Evolutionary conservation across 2,797 vertebrate genomes (phyloP).

Genomic region (Mus caroli): DNA sequence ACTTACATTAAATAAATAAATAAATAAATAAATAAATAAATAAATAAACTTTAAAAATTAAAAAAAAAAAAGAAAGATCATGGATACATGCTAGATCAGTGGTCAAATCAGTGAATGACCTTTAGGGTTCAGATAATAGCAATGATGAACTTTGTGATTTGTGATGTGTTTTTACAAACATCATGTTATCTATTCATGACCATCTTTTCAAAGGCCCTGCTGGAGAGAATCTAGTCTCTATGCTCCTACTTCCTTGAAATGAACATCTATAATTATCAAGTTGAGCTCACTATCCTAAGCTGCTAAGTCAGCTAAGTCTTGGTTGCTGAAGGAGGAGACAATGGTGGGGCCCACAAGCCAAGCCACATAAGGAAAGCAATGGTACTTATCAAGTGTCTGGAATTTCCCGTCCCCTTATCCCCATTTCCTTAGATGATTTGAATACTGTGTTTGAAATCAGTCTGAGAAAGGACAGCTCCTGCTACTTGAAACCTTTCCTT

Average conservation of each 20-base stretch:
- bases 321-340: background rate
- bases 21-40: too few species aligned
- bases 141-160: conserved; percentile 57
- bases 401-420: background rate
- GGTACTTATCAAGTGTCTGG: background rate
- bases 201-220: conserved; percentile 38
- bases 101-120: conserved; percentile 25
- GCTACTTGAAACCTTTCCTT: conserved; percentile 17
- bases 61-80: conserved; percentile 54
- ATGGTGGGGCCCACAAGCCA: background rate
- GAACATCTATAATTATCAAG: conserved; percentile 4
- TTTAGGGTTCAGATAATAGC: conserved; percentile 25
- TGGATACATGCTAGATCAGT: background rate
- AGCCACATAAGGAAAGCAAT: conserved; percentile 53
- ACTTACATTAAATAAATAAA: too few species aligned
- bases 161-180: conserved; percentile 38
- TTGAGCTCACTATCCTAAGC: conserved; percentile 31
- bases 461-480: background rate
- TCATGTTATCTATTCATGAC: conserved; percentile 30
- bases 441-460: conserved; percentile 48
- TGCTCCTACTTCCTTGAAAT: conserved; percentile 19
- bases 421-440: conserved; percentile 23
- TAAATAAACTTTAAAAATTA: too few species aligned
- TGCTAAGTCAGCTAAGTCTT: background rate
- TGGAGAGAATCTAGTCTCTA: background rate